phyloP scores from a whole-genome alignment of 2,888 invertebrate species.

The Acrobasis suavella region DNA sequence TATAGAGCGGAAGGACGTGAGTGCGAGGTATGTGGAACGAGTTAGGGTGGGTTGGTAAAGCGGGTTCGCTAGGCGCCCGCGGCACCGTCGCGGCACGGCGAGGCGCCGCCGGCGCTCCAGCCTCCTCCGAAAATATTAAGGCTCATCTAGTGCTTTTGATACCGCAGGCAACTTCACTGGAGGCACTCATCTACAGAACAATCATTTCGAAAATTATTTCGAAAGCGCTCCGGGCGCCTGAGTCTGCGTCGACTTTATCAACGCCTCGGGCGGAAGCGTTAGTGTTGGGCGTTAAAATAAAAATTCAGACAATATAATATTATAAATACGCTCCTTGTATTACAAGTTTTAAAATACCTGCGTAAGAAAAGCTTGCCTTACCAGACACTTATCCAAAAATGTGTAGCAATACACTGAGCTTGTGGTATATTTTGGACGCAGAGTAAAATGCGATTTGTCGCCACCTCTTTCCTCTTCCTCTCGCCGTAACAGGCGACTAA shows the following conservation, averaged over 20 bases:
- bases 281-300: slow-evolving; percentile 8
- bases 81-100: slow-evolving; percentile 34
- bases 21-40: neutral
- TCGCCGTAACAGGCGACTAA: no score
- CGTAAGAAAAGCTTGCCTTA: no score
- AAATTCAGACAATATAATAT: neutral
- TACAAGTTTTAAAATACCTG: no score
- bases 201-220: slow-evolving; percentile 75
- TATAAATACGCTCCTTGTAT: no score
- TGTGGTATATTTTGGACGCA: no score
- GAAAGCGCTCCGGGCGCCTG: slow-evolving; percentile 55
- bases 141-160: slow-evolving; percentile 57
- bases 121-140: slow-evolving; percentile 48
- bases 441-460: no score
- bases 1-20: slow-evolving; percentile 24
- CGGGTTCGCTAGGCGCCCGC: neutral
- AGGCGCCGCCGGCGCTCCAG: slow-evolving; percentile 27
- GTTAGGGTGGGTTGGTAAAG: neutral
- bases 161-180: slow-evolving; percentile 53
- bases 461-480: no score
- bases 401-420: no score
- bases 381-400: no score
- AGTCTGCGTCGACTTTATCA: slow-evolving; percentile 35
- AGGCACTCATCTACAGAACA: slow-evolving; percentile 72
- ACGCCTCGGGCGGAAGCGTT: slow-evolving; percentile 14